Evolutionary conservation across 2,113 vertebrate species (phyloP), one percentile per base, ranked within the genome.

Genomic region (Taurulus bubalis): DNA sequence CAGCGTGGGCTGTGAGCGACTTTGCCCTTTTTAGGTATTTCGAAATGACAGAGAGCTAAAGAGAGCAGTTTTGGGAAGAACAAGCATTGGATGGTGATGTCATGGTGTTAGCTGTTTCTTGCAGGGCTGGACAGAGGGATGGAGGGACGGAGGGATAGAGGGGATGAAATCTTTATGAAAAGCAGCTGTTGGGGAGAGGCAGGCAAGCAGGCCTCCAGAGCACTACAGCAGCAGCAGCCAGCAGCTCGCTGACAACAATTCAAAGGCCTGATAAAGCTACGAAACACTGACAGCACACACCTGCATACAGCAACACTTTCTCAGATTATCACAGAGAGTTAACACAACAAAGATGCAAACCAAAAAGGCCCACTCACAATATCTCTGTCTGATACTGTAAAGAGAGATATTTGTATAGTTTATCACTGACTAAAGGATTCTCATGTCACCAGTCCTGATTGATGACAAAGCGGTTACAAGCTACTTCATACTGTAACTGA

Each of bases 141-240:
- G 73, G 60, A 85, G 76, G 77, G 82, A 90, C 79, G 73, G 85
- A 75, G 85, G 40, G 84, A 89, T 45, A 71, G 60, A 85, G 81
- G 83, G 68, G 90, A 82, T 79, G 86, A 87, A 86, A 75, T 84
- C 82, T 93, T 95, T 91, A 95, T 95, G 92, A 91, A 92, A 94
- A 94, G 86, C 95, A 95, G 94, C 94, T 95, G 95, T 93, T 91
- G 80, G 83, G 81, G 81, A 83, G 88, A 83, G 81, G 85, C 73
- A n/a, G 77, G 64, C 71, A 26, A 77, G 64, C 75, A 69, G 81
- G 69, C 77, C 71, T 89, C 77, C 81, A 60, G 72, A 82, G 83
- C 80, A 11, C 73, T 36, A 6, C 28, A 72, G 84, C 67, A 82
- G 79, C 47, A 18, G 45, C 38, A 49, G 71, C 70, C 80, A 71